Evolutionary conservation across 2,797 vertebrate genomes (phyloP).

Genomic region (Halcyon smyrnensis): DNA sequence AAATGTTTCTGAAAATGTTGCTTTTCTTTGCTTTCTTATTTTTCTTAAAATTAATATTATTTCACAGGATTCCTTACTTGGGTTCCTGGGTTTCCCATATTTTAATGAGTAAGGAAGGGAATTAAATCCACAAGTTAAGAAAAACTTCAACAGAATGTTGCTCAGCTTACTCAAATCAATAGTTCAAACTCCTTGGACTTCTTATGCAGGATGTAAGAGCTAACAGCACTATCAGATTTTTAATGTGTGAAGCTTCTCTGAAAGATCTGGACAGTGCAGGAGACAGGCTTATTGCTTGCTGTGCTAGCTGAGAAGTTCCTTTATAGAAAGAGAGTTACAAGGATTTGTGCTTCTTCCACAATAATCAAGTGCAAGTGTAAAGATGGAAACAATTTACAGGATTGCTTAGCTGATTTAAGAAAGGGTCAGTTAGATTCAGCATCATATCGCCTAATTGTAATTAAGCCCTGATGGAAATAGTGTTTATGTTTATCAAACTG

Average conservation of each 20-base stretch:
- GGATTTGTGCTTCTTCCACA: background rate
- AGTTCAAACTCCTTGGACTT: background rate
- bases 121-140: background rate
- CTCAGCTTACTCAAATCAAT: background rate
- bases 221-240: background rate
- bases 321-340: background rate
- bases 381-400: background rate
- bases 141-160: background rate
- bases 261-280: background rate
- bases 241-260: background rate
- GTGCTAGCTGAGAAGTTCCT: background rate
- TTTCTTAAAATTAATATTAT: background rate
- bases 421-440: background rate
- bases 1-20: background rate
- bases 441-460: background rate
- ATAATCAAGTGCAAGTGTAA: background rate
- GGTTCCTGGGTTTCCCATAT: background rate
- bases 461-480: background rate
- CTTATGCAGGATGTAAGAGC: background rate
- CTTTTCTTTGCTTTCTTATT: background rate
- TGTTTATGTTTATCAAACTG: background rate
- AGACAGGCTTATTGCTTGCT: background rate
- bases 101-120: background rate
- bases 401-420: background rate
- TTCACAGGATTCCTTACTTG: background rate